phyloP scores from a whole-genome alignment of 2,113 vertebrate genomes.

The Daubentonia madagascariensis region DNA sequence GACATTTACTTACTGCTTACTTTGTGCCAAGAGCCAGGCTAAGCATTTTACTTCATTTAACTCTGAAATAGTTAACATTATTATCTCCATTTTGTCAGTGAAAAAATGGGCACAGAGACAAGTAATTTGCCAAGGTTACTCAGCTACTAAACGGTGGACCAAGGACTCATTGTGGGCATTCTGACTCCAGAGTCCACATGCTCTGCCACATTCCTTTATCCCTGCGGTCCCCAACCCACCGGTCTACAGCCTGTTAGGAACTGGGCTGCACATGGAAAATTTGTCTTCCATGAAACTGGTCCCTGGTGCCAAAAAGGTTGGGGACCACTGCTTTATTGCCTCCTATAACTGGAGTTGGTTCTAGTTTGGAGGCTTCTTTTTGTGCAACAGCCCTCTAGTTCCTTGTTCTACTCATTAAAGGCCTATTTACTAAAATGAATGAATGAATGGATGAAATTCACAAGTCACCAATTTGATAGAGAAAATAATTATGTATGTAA shows the following conservation, averaged over 20 bases:
- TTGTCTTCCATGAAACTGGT: no score
- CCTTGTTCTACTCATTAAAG: background rate
- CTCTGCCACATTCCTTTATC: background rate
- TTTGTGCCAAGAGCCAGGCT: background rate
- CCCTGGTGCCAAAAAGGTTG: no score
- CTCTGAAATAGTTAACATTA: background rate
- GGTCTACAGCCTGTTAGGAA: no score
- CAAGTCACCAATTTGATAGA: background rate
- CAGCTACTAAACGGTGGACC: background rate
- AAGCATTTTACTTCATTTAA: constrained; percentile 7
- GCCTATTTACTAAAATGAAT: background rate
- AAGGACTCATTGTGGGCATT: background rate
- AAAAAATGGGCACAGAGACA: background rate
- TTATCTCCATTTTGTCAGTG: background rate
- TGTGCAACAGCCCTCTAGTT: background rate
- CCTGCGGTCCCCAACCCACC: no score
- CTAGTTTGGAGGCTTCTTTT: background rate
- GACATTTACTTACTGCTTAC: background rate
- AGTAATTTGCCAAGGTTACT: background rate
- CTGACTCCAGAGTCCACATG: background rate
- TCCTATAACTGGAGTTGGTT: background rate
- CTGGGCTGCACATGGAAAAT: no score
- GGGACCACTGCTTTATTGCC: no score
- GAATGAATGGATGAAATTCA: constrained; percentile 7
- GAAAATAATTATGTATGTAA: background rate